Evolutionary conservation across 2,888 invertebrate species (phyloP).

Genomic region (Athalia rosae): DNA sequence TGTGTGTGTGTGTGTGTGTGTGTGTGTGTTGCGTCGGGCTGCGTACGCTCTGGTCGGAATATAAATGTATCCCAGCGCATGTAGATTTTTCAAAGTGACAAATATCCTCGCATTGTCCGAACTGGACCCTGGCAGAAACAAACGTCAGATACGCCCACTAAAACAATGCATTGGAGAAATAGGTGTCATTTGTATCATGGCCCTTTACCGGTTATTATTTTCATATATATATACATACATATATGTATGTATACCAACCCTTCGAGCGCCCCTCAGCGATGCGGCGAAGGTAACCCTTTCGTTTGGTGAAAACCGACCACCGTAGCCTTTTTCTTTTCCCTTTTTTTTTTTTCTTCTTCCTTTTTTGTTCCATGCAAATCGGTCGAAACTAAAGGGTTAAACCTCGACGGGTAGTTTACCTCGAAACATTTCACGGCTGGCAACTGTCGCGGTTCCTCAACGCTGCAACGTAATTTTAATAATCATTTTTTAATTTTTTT

Average conservation of each 20-base stretch:
- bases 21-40: no score
- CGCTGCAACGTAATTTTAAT: constrained; percentile 69
- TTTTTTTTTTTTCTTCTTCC: constrained; percentile 51
- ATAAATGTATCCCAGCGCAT: no score
- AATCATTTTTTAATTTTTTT: constrained; percentile 68
- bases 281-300: constrained; percentile 24
- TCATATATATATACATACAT: background rate
- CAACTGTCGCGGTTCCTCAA: background rate
- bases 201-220: constrained; percentile 21
- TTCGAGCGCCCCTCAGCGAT: background rate
- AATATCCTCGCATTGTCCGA: constrained; percentile 58
- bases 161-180: constrained; percentile 60
- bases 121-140: constrained; percentile 63
- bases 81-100: constrained; percentile 51
- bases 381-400: constrained; percentile 66
- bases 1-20: no score
- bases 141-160: constrained; percentile 61
- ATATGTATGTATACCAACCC: constrained; percentile 7
- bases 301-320: constrained; percentile 20
- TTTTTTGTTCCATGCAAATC: constrained; percentile 65
- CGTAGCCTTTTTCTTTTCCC: constrained; percentile 27
- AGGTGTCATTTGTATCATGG: constrained; percentile 58
- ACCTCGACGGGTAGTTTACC: constrained; percentile 28
- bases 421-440: constrained; percentile 5
- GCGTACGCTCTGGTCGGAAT: no score